phyloP scores from a whole-genome alignment of 1,140 invertebrate species.

The Eueides isabella region DNA sequence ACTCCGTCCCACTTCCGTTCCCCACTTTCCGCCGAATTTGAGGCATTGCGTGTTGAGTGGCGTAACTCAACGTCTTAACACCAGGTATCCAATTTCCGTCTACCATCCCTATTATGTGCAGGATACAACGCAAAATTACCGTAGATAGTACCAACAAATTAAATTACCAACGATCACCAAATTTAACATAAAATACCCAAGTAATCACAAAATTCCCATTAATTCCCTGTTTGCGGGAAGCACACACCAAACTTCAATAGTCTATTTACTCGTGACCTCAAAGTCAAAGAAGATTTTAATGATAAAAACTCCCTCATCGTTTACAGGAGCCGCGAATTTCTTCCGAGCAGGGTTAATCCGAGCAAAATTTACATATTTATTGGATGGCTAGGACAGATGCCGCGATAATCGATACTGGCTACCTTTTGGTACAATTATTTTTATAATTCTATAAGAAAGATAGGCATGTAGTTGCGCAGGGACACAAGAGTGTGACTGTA shows the following conservation, averaged over 20 bases:
- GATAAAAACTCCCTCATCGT: slow-evolving; percentile 40
- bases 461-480: too few relatives aligned
- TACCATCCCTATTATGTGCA: too few relatives aligned
- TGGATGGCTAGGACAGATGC: slow-evolving; percentile 44
- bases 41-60: too few relatives aligned
- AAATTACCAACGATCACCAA: neutral
- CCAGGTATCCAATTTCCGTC: too few relatives aligned
- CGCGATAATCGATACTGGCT: slow-evolving; percentile 41
- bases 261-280: slow-evolving; percentile 23
- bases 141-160: neutral
- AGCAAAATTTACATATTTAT: slow-evolving; percentile 45
- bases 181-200: slow-evolving; percentile 1
- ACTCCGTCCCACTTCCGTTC: too few relatives aligned
- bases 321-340: slow-evolving; percentile 41
- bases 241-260: slow-evolving; percentile 13
- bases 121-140: too few relatives aligned
- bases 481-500: too few relatives aligned
- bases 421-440: slow-evolving; percentile 38
- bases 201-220: slow-evolving; percentile 1
- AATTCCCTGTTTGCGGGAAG: neutral
- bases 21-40: too few relatives aligned
- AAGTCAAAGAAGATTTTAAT: slow-evolving; percentile 41
- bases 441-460: slow-evolving; percentile 14
- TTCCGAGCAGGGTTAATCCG: slow-evolving; percentile 41
- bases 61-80: too few relatives aligned